These are phyloP conservation scores for Sesamia inferens DNA, from an alignment of 2,888 invertebrate genomes.

Conservation along the genomic window DNA sequence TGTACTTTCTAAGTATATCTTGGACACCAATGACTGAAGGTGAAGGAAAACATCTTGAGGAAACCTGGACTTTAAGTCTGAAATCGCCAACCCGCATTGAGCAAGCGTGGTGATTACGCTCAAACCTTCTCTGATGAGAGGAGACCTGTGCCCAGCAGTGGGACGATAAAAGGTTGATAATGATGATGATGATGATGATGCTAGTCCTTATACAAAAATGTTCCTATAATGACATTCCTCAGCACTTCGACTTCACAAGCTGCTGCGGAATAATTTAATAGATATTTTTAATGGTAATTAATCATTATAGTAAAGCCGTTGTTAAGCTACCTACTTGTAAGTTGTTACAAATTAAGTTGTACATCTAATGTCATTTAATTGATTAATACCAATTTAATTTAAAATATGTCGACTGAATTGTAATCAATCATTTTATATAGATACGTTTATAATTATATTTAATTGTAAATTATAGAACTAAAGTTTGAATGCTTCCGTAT, in stretches of 20 bases:
- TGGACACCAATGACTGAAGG: too few species aligned
- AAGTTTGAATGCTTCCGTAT: constrained; percentile 46
- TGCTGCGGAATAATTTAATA: too few species aligned
- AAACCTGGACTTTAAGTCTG: too few species aligned
- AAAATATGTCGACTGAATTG: constrained; percentile 40
- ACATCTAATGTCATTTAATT: constrained; percentile 54
- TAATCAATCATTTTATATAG: constrained; percentile 50
- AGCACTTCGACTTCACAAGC: neutral
- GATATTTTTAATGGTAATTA: constrained; percentile 44
- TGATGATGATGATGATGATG: too few species aligned
- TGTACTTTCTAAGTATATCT: too few species aligned
- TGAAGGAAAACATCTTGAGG: too few species aligned
- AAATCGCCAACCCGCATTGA: too few species aligned
- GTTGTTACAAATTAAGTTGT: constrained; percentile 52
- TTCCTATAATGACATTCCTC: neutral
- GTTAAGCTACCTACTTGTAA: constrained; percentile 20
- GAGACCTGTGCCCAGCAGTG: too few species aligned
- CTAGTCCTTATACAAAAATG: too few species aligned
- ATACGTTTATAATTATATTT: constrained; percentile 17
- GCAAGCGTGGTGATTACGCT: too few species aligned
- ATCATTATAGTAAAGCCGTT: constrained; percentile 40
- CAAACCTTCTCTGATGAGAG: too few species aligned
- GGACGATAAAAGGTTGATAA: too few species aligned
- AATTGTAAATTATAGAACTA: constrained; percentile 30
- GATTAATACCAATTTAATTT: constrained; percentile 57